Conservation (phyloP, 64 coral and sea anemone genomes). For the Montipora foliosa region DNA sequence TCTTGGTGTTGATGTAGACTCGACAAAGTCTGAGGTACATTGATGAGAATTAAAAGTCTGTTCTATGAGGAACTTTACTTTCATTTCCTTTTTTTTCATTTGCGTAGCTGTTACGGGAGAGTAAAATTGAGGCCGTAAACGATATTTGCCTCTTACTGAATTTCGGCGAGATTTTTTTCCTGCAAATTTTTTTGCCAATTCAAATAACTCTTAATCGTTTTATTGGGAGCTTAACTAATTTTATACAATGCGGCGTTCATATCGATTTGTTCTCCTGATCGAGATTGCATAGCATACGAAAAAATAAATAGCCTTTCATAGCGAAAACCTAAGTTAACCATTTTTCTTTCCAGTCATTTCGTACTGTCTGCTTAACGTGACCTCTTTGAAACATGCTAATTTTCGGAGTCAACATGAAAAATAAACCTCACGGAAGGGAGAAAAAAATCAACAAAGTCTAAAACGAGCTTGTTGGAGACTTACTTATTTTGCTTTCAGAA, state of each 20-base stretch:
- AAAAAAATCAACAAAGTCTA: too few species aligned
- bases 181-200: background rate
- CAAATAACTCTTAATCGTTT: too few species aligned
- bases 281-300: too few species aligned
- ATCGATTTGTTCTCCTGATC: too few species aligned
- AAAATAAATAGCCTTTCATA: too few species aligned
- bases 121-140: background rate
- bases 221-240: too few species aligned
- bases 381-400: too few species aligned
- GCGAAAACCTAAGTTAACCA: background rate
- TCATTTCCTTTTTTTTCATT: background rate
- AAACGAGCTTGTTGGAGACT: too few species aligned
- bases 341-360: background rate
- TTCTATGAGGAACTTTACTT: background rate
- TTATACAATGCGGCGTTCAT: too few species aligned
- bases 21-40: conserved; percentile 25
- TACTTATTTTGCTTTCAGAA: too few species aligned
- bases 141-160: background rate
- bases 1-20: conserved; percentile 49
- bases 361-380: background rate
- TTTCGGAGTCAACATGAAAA: too few species aligned
- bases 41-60: background rate
- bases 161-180: background rate
- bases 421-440: too few species aligned
- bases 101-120: background rate